Evolutionary conservation across 2,888 invertebrate genomes (phyloP), one percentile per base, ranked within the genome.

Genomic region (Polyommatus icarus): DNA sequence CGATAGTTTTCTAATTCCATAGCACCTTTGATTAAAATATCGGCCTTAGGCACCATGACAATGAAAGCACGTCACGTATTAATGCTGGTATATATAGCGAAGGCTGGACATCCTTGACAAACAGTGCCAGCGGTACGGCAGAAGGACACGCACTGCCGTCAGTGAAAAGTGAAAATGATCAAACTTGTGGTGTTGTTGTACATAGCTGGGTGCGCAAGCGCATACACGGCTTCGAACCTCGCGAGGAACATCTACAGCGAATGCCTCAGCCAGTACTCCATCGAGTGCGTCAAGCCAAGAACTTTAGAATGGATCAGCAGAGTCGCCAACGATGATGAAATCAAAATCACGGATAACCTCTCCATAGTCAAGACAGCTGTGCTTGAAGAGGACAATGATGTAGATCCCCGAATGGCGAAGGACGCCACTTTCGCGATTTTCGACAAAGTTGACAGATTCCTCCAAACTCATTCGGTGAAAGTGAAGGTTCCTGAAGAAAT

Each of bases 221-320:
- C 90, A 79, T 90, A 91, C 80, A 95, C 96, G n/a, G 96, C 96
- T 1, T 91, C 95, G 3, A 95, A 95, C 81, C 89, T 97, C 84
- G 93, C 95, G 24, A 92, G 91, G 81, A 96, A 96, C 84, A 95
- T 96, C 89, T 97, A 96, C 87, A 90, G 94, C 77, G 94, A 95
- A 87, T 97, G 97, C 84, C 87, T 97, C 76, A 95, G 95, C 86
- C 95, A 96, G 84, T 95, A 96, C 84, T 96, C 96, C 71, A 93
- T 96, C 81, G 95, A 95, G 84, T 98, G 98, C 90, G 96, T 97
- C 78, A 96, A 96, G 84, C 97, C 97, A 10, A 97, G 97, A 89
- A 95, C 97, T 73, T 88, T 97, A 85, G 95, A 96, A 82, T 97
- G 97, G 96, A 95, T 97, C 83, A 96, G 96, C 82, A 93, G 95